These are phyloP conservation scores for Semaprochilodus insignis DNA, from an alignment of 2,797 vertebrate genomes.

Conservation along the genomic window DNA sequence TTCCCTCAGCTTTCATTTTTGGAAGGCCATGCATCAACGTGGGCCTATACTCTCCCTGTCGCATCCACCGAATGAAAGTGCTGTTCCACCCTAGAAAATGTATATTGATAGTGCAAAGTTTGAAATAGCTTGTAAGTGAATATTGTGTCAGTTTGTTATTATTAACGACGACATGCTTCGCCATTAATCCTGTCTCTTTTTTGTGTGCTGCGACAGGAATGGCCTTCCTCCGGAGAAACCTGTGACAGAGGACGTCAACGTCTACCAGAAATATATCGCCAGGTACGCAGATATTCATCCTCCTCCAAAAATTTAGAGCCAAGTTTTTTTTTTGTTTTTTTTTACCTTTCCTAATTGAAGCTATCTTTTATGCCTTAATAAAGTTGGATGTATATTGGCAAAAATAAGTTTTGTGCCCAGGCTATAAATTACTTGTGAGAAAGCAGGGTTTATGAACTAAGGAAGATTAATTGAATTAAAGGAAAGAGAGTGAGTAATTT, in stretches of 20 bases:
- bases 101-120: slow-evolving; percentile 84
- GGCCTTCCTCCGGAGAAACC: slow-evolving; percentile 99
- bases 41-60: slow-evolving; percentile 70
- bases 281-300: slow-evolving; percentile 89
- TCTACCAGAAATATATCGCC: slow-evolving; percentile 99
- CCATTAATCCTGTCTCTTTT: slow-evolving; percentile 80
- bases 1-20: slow-evolving; percentile 73
- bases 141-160: slow-evolving; percentile 84
- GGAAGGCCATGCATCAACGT: slow-evolving; percentile 81
- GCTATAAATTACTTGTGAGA: slow-evolving; percentile 76
- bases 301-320: slow-evolving; percentile 64
- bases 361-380: slow-evolving; percentile 73
- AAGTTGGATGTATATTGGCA: slow-evolving; percentile 63
- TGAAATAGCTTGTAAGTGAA: slow-evolving; percentile 81
- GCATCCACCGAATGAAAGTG: slow-evolving; percentile 73
- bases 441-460: slow-evolving; percentile 71
- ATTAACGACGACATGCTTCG: slow-evolving; percentile 75
- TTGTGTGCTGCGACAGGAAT: slow-evolving; percentile 86
- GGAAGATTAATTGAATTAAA: slow-evolving; percentile 69
- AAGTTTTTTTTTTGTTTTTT: slow-evolving; percentile 37
- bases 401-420: slow-evolving; percentile 67
- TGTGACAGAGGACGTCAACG: slow-evolving; percentile 94
- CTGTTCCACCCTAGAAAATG: slow-evolving; percentile 78
- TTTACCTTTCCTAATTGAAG: slow-evolving; percentile 63
- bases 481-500: slow-evolving; percentile 72